Evolutionary conservation across 1,140 invertebrate species (phyloP).

Genomic region (Pseudomyrmex flavicornis): DNA sequence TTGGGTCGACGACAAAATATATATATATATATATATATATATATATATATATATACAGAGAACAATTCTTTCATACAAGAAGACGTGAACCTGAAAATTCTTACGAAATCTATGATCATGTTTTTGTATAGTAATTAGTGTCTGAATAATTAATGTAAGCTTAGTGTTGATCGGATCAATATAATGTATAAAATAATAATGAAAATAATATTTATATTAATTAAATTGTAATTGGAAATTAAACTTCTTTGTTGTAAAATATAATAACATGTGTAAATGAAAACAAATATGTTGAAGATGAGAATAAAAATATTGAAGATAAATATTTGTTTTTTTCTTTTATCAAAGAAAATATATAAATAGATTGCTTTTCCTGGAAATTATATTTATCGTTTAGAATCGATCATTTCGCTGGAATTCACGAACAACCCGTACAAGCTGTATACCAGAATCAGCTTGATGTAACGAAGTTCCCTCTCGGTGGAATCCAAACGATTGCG

Average conservation of each 20-base stretch:
- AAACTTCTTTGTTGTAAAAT: no score
- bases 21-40: no score
- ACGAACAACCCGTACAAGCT: background rate
- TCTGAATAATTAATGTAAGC: constrained; percentile 18
- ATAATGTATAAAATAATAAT: background rate
- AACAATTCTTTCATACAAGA: constrained; percentile 34
- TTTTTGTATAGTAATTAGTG: constrained; percentile 26
- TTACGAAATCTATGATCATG: constrained; percentile 23
- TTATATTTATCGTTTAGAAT: background rate
- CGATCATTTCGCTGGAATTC: constrained; percentile 4
- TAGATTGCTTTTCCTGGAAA: background rate
- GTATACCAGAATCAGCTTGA: constrained; percentile 31
- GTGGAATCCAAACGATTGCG: constrained; percentile 65
- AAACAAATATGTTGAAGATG: no score
- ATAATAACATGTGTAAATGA: no score
- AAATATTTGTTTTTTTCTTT: background rate
- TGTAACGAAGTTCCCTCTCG: constrained; percentile 45
- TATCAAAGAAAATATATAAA: constrained; percentile 1
- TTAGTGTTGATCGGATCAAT: constrained; percentile 5
- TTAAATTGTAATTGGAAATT: no score
- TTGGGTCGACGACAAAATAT: constrained; percentile 39
- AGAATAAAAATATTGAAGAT: no score
- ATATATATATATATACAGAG: background rate
- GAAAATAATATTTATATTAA: background rate
- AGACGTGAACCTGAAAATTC: background rate